Conservation (phyloP, 2,113 vertebrate species). For the Spheniscus mendiculus region DNA sequence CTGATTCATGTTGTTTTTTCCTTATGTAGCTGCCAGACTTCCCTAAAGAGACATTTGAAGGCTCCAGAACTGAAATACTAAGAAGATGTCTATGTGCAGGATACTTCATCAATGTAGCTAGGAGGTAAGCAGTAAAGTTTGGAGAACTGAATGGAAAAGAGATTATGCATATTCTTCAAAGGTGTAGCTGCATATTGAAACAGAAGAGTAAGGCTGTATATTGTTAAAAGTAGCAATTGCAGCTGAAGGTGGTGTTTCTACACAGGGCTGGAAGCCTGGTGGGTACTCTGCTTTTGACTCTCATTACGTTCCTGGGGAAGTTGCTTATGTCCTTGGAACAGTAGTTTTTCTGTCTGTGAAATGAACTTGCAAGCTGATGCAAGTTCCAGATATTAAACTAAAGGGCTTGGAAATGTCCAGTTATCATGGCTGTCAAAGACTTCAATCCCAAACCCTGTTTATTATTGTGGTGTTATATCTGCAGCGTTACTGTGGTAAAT, state of each 20-base stretch:
- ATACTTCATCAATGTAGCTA: conserved; percentile 93
- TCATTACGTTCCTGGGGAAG: background rate
- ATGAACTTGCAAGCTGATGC: background rate
- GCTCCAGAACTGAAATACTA: conserved; percentile 87
- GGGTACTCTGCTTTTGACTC: background rate
- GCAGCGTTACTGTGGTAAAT: background rate
- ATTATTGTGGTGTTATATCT: background rate
- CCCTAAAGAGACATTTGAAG: conserved; percentile 85
- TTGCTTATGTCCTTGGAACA: background rate
- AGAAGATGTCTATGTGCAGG: conserved; percentile 90
- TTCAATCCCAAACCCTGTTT: background rate
- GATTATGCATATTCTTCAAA: background rate
- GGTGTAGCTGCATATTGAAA: background rate
- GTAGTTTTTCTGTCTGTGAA: background rate
- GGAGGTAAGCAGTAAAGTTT: conserved; percentile 76
- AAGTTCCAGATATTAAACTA: background rate
- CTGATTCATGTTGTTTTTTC: background rate
- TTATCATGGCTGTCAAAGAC: background rate
- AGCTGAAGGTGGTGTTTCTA: background rate
- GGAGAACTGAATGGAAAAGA: background rate
- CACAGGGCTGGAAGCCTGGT: background rate
- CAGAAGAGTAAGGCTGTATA: background rate
- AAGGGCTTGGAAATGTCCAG: background rate
- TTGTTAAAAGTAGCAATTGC: background rate
- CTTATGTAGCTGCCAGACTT: conserved; percentile 84